Percentiles rank a stretch among this genome's conserved stretches.
Conservation (phyloP, 2,113 vertebrate species). For the Pardalotus punctatus region DNA sequence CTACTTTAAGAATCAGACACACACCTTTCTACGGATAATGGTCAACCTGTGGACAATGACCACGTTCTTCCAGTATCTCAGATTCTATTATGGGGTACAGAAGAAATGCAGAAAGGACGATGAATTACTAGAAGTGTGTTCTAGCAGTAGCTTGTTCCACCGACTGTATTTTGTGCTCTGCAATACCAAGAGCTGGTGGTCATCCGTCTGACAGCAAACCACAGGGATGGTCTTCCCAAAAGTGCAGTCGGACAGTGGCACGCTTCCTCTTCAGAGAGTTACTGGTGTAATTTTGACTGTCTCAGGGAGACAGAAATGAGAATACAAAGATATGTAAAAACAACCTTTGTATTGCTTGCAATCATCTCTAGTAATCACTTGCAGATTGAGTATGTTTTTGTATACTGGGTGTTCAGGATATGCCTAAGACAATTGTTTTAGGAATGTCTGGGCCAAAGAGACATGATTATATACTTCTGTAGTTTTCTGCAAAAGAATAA, state of each 20-base stretch:
- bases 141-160: background rate
- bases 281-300: background rate
- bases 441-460: background rate
- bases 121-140: background rate
- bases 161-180: background rate
- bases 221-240: background rate
- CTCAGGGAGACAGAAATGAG: background rate
- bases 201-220: background rate
- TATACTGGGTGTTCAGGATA: background rate
- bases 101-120: background rate
- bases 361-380: slow-evolving; percentile 11
- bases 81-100: background rate
- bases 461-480: background rate
- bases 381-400: background rate
- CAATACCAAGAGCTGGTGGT: background rate
- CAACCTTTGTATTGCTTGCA: background rate
- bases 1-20: background rate
- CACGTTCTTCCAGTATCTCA: background rate
- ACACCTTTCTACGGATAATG: background rate
- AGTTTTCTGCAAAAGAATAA: background rate
- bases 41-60: too few species aligned
- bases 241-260: background rate
- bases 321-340: background rate
- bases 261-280: background rate
- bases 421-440: background rate